These are phyloP conservation scores for Peromyscus polionotus DNA, from an alignment of 2,113 vertebrate genomes.

Conservation along the genomic window DNA sequence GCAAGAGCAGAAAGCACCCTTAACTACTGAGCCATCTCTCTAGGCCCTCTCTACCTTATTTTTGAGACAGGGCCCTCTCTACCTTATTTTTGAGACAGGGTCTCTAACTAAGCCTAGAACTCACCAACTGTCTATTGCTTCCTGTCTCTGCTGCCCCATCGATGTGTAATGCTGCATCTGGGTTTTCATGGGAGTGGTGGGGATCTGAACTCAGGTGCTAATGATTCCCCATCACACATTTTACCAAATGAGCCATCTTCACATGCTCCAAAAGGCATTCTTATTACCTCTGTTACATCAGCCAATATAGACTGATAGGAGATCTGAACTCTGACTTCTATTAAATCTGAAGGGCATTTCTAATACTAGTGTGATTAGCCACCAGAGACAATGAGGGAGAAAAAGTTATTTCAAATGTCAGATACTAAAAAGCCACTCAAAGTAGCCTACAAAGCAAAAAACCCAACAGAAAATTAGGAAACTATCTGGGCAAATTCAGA, in stretches of 20 bases:
- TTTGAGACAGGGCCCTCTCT: not conserved
- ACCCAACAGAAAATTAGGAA: slow-evolving; percentile 37
- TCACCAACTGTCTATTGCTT: not conserved
- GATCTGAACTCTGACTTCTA: slow-evolving; percentile 31
- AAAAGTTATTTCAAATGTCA: slow-evolving; percentile 52
- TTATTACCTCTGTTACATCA: slow-evolving; percentile 42
- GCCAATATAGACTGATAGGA: slow-evolving; percentile 15
- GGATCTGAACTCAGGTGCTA: not conserved
- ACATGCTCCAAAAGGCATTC: not conserved
- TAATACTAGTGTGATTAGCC: not conserved
- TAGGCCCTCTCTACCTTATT: not conserved
- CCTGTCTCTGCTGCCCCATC: not conserved
- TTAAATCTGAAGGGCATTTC: slow-evolving; percentile 56
- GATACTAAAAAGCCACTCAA: slow-evolving; percentile 23
- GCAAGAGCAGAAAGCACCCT: not conserved
- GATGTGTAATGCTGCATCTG: not conserved
- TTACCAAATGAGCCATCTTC: not conserved
- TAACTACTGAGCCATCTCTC: not conserved
- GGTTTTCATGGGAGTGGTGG: not conserved
- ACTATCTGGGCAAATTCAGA: slow-evolving; percentile 28
- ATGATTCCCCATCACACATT: not conserved
- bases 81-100: not conserved
- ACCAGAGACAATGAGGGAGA: slow-evolving; percentile 12
- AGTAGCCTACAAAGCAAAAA: slow-evolving; percentile 56
- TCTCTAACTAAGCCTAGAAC: not conserved